Evolutionary conservation across 1,140 invertebrate species (phyloP), one percentile per base, ranked within the genome.

Genomic region (Drosophila eugracilis): DNA sequence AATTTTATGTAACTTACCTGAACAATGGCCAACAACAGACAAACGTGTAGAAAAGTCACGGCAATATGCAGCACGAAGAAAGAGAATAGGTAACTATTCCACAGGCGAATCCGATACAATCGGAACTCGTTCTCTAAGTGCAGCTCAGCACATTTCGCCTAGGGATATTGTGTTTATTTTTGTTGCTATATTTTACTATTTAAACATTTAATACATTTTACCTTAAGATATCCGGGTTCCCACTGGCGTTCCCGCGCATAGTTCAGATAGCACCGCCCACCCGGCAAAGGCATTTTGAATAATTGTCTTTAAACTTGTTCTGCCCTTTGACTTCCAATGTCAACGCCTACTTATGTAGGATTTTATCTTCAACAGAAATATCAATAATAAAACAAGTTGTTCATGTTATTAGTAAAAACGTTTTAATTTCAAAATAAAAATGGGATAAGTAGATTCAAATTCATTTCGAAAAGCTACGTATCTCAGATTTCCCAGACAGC

Each of bases 81-180:
- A 2, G 70, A 30, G 1, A 32, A 10, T 0, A 78, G 2, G 9
- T 63, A 59, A 5, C 52, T 59, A 3, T 39, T 53, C 4, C 37
- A 41, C 6, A 75, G 22, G 0, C 78, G 79, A 1, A 37, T 55
- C 5, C 50, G 36, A 44, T 83, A 84, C 2, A 26, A 1, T 12
- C 7, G 14, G 22, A 41, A 70, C 34, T 78, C 55, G 3, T 44
- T 12, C 4, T 70, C 67, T 15, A 83, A 3, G 0, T 58, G 53
- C 6, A 70, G n/a, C 19, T 74, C 36, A 1, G 26, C 37, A 12
- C 79, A 78, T 17, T 48, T 83, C 5, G 34, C 6, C 78, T 83
- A 0, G 1, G n/a, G 12, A 59, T 34, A n/a, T n/a, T 4, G 5
- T 28, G 10, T 14, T 1, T 3, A 17, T 28, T 5, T 5, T 5